Conservation (phyloP, 2,113 vertebrate species). For the Menura novaehollandiae region DNA sequence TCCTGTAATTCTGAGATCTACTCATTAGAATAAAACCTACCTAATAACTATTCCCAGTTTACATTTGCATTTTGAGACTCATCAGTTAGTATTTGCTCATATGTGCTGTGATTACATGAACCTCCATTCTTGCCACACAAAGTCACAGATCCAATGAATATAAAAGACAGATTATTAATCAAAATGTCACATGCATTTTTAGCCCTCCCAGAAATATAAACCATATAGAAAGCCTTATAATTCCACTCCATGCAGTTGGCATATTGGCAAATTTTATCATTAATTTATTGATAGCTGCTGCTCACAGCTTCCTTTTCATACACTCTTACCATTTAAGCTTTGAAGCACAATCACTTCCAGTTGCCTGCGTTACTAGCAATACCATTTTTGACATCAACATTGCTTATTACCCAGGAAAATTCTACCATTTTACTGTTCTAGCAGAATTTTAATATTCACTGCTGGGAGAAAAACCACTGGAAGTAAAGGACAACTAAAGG, state of each 20-base stretch:
- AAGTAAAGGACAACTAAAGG: background rate
- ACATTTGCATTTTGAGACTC: background rate
- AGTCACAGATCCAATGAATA: background rate
- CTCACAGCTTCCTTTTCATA: background rate
- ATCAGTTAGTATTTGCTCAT: background rate
- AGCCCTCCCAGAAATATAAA: background rate
- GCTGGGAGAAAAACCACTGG: background rate
- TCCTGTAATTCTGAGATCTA: background rate
- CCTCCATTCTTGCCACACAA: background rate
- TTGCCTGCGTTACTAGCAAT: background rate
- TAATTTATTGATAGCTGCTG: background rate
- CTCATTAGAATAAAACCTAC: background rate
- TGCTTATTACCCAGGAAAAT: background rate
- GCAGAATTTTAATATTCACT: background rate
- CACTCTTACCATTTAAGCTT: background rate
- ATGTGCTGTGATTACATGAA: background rate
- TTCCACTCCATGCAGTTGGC: background rate
- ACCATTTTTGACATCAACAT: background rate
- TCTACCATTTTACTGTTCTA: background rate
- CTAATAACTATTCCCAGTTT: background rate
- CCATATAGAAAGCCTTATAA: background rate
- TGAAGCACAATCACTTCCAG: background rate
- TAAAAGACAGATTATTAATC: background rate
- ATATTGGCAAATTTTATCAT: background rate
- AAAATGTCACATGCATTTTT: background rate